phyloP scores from a whole-genome alignment of 2,113 vertebrate genomes.

The Alethe diademata region DNA sequence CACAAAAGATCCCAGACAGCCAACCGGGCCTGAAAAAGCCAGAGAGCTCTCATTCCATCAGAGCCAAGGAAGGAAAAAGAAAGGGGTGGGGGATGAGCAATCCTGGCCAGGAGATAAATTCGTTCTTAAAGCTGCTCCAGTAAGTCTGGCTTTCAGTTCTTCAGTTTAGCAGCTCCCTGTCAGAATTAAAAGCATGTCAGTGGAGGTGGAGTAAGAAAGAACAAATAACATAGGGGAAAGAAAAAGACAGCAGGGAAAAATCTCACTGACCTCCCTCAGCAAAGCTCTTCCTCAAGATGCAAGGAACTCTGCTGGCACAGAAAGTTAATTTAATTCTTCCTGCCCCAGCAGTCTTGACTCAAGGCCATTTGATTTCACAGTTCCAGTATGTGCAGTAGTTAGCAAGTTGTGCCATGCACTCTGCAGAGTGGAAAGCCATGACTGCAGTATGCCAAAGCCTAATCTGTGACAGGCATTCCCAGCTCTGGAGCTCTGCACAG shows the following conservation, averaged over 20 bases:
- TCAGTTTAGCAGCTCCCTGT: neutral
- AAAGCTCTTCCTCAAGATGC: neutral
- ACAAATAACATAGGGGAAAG: neutral
- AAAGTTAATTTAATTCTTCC: constrained; percentile 10
- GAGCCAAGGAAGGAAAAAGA: neutral
- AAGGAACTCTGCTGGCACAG: neutral
- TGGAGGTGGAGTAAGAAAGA: neutral
- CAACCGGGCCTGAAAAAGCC: neutral
- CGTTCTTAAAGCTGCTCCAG: neutral
- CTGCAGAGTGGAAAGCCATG: neutral
- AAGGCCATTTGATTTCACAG: constrained; percentile 34
- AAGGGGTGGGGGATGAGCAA: neutral
- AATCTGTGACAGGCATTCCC: neutral
- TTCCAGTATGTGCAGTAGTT: neutral
- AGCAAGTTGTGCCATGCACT: neutral
- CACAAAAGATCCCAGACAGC: neutral
- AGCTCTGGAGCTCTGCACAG: neutral
- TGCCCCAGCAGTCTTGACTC: constrained; percentile 2
- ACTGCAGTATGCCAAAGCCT: neutral
- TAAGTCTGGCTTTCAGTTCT: neutral
- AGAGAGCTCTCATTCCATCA: neutral
- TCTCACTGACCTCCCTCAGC: neutral
- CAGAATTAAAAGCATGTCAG: neutral
- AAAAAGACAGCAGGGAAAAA: neutral
- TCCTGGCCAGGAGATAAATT: neutral